Base-by-base conservation (phyloP, 2,888 invertebrate genomes). In the Erannis defoliaria region DNA sequence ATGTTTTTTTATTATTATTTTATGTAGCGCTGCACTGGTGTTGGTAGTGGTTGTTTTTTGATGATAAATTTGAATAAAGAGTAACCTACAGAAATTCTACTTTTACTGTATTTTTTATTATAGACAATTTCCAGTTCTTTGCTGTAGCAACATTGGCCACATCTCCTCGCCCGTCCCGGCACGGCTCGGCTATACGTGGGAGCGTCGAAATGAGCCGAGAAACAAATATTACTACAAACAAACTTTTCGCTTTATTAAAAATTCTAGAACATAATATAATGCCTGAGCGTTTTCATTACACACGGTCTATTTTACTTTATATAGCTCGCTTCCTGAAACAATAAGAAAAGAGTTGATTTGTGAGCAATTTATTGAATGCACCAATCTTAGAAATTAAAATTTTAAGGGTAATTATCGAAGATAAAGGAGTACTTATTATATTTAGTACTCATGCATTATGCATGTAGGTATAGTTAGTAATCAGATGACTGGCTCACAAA, bases 211-310 rank as follows among this genome's bases (percentile, higher is more conserved):
- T 84, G 80, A 84, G 76, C 77, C 71, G 71, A 76, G 75, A 76
- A 80, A 84, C 83, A 84, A 84, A 84, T 81, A 84, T 82, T 80
- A 77, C 80, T 72, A 78, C 81, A 80, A 80, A 83, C 81, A 82
- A 82, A 82, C 77, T 81, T 81, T 79, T 76, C 74, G 77, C 76
- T 81, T 82, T 83, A 83, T 83, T 83, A 82, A 82, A 70, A 80
- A 82, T 80, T 74, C 75, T 72, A 70, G 65, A 64, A 65, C 58
- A 70, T 66, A 67, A 66, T 57, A 68, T 60, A 59, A 37, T 33
- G 29, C 59, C 65, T 65, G 61, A 61, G 57, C 62, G 66, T 64
- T 67, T 64, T 67, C 62, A 67, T 68, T 63, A 64, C 67, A 68
- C 70, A 58, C 62, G 58, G 42, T 48, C 51, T 58, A 62, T 43